Conservation (phyloP, 2,888 invertebrate species). For the Apodemia duryi region DNA sequence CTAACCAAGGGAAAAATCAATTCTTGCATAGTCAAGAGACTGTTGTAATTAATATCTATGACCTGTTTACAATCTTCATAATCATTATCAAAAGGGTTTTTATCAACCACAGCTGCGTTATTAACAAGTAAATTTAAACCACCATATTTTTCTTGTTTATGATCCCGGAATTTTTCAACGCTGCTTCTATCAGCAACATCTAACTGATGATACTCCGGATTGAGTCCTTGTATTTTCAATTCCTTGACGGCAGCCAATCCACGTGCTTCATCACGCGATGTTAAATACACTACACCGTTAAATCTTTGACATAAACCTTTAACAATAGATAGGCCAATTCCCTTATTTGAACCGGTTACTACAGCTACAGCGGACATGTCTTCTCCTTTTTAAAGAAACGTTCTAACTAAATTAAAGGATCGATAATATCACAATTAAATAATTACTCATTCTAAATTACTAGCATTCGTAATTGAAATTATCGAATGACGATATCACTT, state of each 20-base stretch:
- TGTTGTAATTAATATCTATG: slow-evolving; percentile 82
- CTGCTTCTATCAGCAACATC: slow-evolving; percentile 80
- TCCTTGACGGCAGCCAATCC: slow-evolving; percentile 38
- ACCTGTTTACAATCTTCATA: slow-evolving; percentile 78
- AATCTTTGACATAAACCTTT: slow-evolving; percentile 79
- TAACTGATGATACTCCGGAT: slow-evolving; percentile 61
- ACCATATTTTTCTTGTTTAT: slow-evolving; percentile 78
- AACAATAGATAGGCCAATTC: slow-evolving; percentile 81
- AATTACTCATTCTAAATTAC: too few species aligned
- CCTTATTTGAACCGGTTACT: slow-evolving; percentile 83
- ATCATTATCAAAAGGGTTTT: slow-evolving; percentile 38
- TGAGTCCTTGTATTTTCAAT: slow-evolving; percentile 37
- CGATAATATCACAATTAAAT: too few species aligned
- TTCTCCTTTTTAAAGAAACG: background rate
- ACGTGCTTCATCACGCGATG: slow-evolving; percentile 74
- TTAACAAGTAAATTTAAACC: slow-evolving; percentile 87
- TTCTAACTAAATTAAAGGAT: background rate
- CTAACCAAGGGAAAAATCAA: slow-evolving; percentile 83
- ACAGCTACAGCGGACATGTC: slow-evolving; percentile 38
- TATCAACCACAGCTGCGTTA: slow-evolving; percentile 79
- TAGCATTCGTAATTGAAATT: too few species aligned
- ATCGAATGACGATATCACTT: too few species aligned
- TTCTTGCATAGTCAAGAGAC: slow-evolving; percentile 79
- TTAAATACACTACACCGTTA: slow-evolving; percentile 82
- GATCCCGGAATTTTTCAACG: slow-evolving; percentile 81